Conservation (phyloP, 2,888 invertebrate genomes). For the Platycheirus albimanus region DNA sequence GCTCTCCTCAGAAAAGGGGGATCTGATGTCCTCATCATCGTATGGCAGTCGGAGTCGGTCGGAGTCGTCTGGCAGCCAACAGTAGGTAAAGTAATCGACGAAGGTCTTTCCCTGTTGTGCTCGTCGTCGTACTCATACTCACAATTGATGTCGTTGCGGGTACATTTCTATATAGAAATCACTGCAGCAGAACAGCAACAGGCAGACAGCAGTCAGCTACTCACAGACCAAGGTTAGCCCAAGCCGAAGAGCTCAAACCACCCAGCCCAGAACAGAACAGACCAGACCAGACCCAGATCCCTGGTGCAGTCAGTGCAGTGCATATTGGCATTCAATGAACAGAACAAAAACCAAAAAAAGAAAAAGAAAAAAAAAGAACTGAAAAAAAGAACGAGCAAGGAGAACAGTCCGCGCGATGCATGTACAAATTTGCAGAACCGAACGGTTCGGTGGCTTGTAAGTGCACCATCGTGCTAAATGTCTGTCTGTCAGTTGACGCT, state of each 20-base stretch:
- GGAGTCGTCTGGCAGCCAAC: constrained; percentile 22
- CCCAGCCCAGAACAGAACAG: no score
- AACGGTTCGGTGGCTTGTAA: constrained; percentile 69
- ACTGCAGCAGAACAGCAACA: constrained; percentile 60
- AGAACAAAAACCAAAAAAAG: constrained; percentile 14
- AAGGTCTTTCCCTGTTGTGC: constrained; percentile 30
- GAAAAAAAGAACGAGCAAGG: constrained; percentile 46
- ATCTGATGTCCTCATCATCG: constrained; percentile 48
- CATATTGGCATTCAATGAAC: constrained; percentile 51
- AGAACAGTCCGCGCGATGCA: constrained; percentile 47
- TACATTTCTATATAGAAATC: constrained; percentile 41
- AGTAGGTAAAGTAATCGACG: constrained; percentile 42
- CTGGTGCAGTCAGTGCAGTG: constrained; percentile 49
- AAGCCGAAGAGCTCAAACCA: constrained; percentile 57
- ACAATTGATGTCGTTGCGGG: constrained; percentile 21
- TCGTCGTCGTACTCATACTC: no score
- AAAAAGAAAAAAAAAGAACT: no score
- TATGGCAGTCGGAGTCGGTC: no score
- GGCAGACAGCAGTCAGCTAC: constrained; percentile 56
- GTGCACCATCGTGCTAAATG: constrained; percentile 58
- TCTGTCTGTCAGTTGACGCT: constrained; percentile 62
- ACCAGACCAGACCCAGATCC: constrained; percentile 41
- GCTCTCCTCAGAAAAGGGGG: constrained; percentile 23
- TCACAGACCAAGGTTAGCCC: constrained; percentile 52
- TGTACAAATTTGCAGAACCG: constrained; percentile 54